These are phyloP conservation scores for Drosophila limbata DNA, from an alignment of 2,888 invertebrate species.

Conservation along the genomic window DNA sequence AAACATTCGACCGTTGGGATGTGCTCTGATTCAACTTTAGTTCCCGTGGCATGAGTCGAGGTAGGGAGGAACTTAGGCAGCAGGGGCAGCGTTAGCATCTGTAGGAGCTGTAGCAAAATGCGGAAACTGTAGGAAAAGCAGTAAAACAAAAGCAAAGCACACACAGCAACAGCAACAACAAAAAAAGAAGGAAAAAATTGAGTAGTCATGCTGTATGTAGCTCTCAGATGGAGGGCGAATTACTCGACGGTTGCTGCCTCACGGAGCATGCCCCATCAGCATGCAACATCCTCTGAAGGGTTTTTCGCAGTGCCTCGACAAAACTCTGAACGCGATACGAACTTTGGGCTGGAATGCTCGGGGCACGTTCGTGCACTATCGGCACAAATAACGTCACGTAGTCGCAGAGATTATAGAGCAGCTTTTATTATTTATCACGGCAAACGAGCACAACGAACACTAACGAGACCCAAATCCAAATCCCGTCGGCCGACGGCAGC, in stretches of 20 bases:
- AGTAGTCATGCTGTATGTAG: constrained; percentile 65
- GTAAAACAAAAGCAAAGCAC: constrained; percentile 23
- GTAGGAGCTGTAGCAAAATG: constrained; percentile 23
- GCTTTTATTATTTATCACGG: constrained; percentile 83
- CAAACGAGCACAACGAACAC: constrained; percentile 77
- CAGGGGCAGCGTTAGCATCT: constrained; percentile 9
- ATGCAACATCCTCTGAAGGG: constrained; percentile 9
- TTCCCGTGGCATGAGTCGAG: constrained; percentile 63
- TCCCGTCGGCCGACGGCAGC: constrained; percentile 73
- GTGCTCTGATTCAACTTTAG: constrained; percentile 84
- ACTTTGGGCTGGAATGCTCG: constrained; percentile 44
- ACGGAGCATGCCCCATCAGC: constrained; percentile 18
- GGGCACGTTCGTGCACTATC: constrained; percentile 83
- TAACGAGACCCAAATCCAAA: constrained; percentile 77
- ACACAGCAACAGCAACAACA: not conserved
- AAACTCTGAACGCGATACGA: not conserved
- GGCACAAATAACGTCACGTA: constrained; percentile 85
- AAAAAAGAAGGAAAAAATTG: constrained; percentile 51
- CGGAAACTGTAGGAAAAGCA: constrained; percentile 27
- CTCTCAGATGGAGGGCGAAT: constrained; percentile 48
- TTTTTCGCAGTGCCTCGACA: not conserved
- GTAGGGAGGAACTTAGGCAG: not conserved
- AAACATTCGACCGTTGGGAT: constrained; percentile 85
- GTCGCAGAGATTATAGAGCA: constrained; percentile 85
- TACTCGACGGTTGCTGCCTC: constrained; percentile 38